Evolutionary conservation across 2,797 vertebrate genomes (phyloP), one percentile per base, ranked within the genome.

Genomic region (Peromyscus aztecus): DNA sequence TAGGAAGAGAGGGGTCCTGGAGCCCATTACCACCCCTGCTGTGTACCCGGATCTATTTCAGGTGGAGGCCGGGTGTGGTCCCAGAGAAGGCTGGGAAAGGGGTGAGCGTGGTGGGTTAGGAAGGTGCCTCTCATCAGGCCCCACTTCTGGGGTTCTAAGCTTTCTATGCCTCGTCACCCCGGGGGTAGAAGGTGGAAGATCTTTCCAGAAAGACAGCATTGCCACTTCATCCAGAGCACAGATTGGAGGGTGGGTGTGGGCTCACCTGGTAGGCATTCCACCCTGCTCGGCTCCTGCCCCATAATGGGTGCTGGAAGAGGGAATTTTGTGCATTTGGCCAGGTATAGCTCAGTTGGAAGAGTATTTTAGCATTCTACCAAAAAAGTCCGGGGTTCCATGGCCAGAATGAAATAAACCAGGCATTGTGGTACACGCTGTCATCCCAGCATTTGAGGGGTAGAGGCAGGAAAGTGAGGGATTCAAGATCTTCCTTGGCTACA

Each of bases 161-260:
- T 43, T 55, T 37, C 67, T 17, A 27, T 14, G 6, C 55, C 2
- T 9, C 0, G 0, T 29, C 19, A 2, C 4, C n/a, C 59, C 10
- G 10, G 59, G 46, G 23, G 27, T 4, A 1, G 90, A 37, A 6
- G 0, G n/a, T 12, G 0, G 4, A 21, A 11, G 3, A 61, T 19
- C 1, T 24, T 55, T 63, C 52, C 6, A 34, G 19, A 49, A 31
- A 13, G 2, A 0, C 55, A n/a, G 71, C 1, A 4, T 0, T 2
- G 16, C 55, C 12, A 0, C 46, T 31, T 19, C 0, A n/a, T 4
- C 21, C 43, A 3, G 6, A 17, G 59, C 31, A 37, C 27, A 21
- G 76, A 9, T 19, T 46, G 2, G 71, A 67, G 59, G 3, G 1
- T 1, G 0, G 0, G 0, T 3, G 29, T 46, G 43, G 12, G 46